Evolutionary conservation across 2,797 vertebrate genomes (phyloP), one percentile per base, ranked within the genome.

Genomic region (Peromyscus eremicus): DNA sequence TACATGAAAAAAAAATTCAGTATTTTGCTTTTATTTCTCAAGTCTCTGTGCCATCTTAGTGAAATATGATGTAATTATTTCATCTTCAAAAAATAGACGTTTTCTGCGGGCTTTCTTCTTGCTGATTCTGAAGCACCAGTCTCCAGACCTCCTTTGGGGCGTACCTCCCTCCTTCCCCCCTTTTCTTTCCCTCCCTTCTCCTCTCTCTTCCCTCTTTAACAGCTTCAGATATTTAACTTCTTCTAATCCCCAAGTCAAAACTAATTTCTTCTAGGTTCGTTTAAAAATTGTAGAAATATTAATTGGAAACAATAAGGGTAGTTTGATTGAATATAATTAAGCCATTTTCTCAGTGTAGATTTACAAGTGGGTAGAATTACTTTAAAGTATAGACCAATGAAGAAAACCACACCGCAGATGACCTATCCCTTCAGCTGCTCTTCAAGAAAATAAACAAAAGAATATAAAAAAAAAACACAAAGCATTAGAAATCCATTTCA

Each of bases 1-100:
- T 55, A 95, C 55, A 79, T 9, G 34, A 91, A 97, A 95, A 91
- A 97, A 95, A 19, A 6, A 49, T 82, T 2, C 13, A 92, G n/a
- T 76, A 21, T 95, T 97, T 92, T 70, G 0, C 25, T 10, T 29
- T 73, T 84, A 19, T 21, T 75, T 96, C 94, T 11, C 14, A 43
- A 40, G 6, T 80, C 12, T 64, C 8, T 85, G 1, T 40, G 40
- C 12, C 82, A 1, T 46, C 43, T 70, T 57, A n/a, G 3, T 29
- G 96, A 34, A 49, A 32, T 60, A 9, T 12, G 12, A 49, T 70
- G 0, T 40, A 57, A 96, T 77, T 95, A 32, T 79, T 10, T 76
- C 25, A 91, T 92, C 10, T 12, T 29, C 55, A 85, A 16, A 16
- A 95, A 66, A 6, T 57, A 86, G 1, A 0, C 21, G 68, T 94